A percentile compares a stretch with the other conserved stretches of the same genome.
Evolutionary conservation across 2,797 vertebrate species (phyloP).

Genomic region (Cheirogaleus major): DNA sequence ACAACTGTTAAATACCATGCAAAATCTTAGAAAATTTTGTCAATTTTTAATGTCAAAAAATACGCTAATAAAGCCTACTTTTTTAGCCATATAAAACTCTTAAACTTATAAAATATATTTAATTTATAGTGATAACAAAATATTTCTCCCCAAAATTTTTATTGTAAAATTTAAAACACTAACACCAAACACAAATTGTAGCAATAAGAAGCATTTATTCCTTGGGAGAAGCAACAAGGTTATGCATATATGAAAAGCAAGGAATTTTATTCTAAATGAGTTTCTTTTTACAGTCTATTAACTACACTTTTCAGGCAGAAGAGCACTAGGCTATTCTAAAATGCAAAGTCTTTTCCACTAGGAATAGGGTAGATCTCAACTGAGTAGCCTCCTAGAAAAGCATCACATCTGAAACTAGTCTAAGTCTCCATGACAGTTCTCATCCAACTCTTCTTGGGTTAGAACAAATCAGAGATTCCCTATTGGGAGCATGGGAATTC

Average conservation of each 20-base stretch:
- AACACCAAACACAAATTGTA: not conserved
- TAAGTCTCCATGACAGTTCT: not conserved
- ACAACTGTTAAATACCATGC: not conserved
- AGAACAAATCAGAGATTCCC: not conserved
- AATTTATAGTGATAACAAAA: not conserved
- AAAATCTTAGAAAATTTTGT: not conserved
- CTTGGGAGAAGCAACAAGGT: not conserved
- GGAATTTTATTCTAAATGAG: too few relatives aligned
- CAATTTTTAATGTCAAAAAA: not conserved
- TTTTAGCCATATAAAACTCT: not conserved
- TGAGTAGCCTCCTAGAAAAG: not conserved
- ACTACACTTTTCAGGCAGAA: not conserved
- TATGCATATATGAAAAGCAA: not conserved
- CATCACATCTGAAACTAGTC: not conserved
- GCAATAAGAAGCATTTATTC: not conserved
- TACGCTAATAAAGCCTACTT: not conserved
- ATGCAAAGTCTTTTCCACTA: not conserved
- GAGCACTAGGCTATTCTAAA: not conserved
- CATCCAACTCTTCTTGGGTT: not conserved
- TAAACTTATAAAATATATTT: not conserved
- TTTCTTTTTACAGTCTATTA: not conserved
- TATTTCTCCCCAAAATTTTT: not conserved
- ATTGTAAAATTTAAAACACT: not conserved
- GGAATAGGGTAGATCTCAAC: not conserved
- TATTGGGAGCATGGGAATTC: rapidly evolving